Conservation (phyloP, 2,888 invertebrate species). For the Tetrapedia diversipes region DNA sequence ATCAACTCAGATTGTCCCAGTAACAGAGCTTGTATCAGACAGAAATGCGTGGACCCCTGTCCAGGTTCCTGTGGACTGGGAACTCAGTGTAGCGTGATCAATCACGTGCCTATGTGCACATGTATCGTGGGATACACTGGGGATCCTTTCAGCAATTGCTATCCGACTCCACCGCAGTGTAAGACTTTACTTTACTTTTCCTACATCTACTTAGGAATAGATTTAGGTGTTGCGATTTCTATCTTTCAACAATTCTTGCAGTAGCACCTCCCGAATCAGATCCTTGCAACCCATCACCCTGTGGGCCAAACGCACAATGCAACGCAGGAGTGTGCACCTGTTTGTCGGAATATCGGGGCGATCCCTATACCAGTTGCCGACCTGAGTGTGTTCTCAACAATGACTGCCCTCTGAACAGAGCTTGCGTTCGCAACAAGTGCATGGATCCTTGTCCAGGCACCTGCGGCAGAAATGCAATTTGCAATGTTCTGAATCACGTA, state of each 20-base stretch:
- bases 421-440: constrained; percentile 90
- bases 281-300: constrained; percentile 88
- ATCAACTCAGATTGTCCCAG: constrained; percentile 89
- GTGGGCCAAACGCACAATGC: constrained; percentile 90
- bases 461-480: constrained; percentile 90
- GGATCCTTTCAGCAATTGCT: constrained; percentile 87
- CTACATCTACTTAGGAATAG: neutral
- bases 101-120: constrained; percentile 89
- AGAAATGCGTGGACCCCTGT: constrained; percentile 91
- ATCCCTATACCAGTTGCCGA: constrained; percentile 89
- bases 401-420: constrained; percentile 88
- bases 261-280: constrained; percentile 85
- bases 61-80: constrained; percentile 89
- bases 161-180: constrained; percentile 82
- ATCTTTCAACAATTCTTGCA: constrained; percentile 21
- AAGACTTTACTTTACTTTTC: constrained; percentile 32
- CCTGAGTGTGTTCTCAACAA: constrained; percentile 91
- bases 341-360: constrained; percentile 89
- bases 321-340: constrained; percentile 88
- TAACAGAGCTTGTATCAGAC: constrained; percentile 88
- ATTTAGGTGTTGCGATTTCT: neutral
- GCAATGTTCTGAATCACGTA: constrained; percentile 86
- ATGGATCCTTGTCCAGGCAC: constrained; percentile 91
- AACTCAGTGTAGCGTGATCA: constrained; percentile 89
- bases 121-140: constrained; percentile 88